These are phyloP conservation scores for Halocaridina rubra DNA, from an alignment of 2,888 invertebrate genomes.

Conservation along the genomic window DNA sequence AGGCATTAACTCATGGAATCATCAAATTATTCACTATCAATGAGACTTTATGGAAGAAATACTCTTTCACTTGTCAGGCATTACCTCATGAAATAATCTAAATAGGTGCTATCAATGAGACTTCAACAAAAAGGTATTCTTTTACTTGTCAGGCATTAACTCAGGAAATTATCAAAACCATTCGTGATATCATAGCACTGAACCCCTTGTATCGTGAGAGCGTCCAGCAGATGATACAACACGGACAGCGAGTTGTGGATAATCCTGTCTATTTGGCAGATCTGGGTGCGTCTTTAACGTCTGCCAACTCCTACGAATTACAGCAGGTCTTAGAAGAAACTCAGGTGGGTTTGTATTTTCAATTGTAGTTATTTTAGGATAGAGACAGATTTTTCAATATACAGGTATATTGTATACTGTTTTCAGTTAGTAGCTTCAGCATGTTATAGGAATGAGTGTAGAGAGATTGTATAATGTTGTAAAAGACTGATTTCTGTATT, in stretches of 20 bases:
- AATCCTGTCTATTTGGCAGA: slow-evolving; percentile 98
- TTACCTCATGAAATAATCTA: no score
- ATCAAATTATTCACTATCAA: no score
- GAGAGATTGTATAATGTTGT: neutral
- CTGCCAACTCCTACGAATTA: slow-evolving; percentile 87
- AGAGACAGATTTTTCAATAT: no score
- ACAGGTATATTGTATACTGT: no score
- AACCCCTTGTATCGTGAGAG: slow-evolving; percentile 98
- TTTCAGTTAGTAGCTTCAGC: no score
- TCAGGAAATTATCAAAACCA: slow-evolving; percentile 73
- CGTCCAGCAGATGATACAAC: slow-evolving; percentile 96
- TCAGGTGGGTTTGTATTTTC: slow-evolving; percentile 86
- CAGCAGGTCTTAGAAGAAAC: slow-evolving; percentile 94
- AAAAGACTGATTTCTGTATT: neutral
- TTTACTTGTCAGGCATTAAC: slow-evolving; percentile 20
- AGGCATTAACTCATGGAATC: no score
- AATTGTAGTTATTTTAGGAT: no score
- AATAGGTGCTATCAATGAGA: no score
- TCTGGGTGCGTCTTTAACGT: slow-evolving; percentile 91
- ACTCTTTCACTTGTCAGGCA: no score
- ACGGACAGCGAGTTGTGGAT: slow-evolving; percentile 95
- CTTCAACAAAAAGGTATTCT: no score
- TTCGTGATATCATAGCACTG: slow-evolving; percentile 95
- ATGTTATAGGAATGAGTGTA: no score
- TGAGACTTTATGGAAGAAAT: no score